Evolutionary conservation across 2,797 vertebrate species (phyloP), one percentile per base, ranked within the genome.

Genomic region (Argentina silus): DNA sequence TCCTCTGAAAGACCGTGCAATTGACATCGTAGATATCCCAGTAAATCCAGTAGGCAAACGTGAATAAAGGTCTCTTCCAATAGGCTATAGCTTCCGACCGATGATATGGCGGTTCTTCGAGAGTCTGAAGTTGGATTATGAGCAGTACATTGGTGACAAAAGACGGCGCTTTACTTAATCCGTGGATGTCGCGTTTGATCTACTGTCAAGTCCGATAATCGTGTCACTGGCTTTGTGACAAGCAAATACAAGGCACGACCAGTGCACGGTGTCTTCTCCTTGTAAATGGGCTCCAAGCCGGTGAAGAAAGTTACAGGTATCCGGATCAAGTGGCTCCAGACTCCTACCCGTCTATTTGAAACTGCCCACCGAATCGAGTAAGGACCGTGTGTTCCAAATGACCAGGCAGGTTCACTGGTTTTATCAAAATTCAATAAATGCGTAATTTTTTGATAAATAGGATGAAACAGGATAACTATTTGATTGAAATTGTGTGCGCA

Each of bases 21-120:
- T 84, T 84, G 92, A 89, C 93, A 94, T 94, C 81, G 90, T 93
- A 89, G 85, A 87, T 81, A 88, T 86, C 80, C 87, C 83, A 77
- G 86, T 89, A 90, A 89, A 87, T 85, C 89, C 88, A 81, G 83
- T 72, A 21, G 72, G 69, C 15, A 74, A 62, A 6, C 81, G 69
- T 45, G 74, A 80, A 55, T 51, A 67, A 76, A 73, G 55, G 44
- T 80, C 69, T 12, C 81, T 78, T 81, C 76, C 56, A 27, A 85
- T 82, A 75, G 11, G 15, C 7, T 83, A 80, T 67, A 43, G 68
- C 69, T 82, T 80, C 75, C 78, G 77, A 78, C 51, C 74, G 78
- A 19, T 10, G 79, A 74, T 61, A 71, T 51, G 19, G 74, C 11
- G 74, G 70, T 45, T 89, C 84, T 74, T 83, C 69, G 72, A 74